Conservation (phyloP, 2,113 vertebrate genomes). For the Neolamprologus ventralis region DNA sequence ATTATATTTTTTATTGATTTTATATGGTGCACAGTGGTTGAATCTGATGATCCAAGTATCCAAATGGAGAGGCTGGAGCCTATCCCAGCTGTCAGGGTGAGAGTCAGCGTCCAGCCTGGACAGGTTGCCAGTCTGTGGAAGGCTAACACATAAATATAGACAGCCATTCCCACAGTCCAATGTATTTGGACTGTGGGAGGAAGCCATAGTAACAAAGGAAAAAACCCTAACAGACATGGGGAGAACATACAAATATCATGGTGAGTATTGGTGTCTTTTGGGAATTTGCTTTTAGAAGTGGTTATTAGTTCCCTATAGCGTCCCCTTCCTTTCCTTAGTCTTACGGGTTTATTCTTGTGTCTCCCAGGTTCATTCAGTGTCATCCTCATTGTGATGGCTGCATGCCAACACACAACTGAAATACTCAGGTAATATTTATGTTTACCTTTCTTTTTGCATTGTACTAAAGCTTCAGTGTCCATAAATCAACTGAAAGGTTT, state of each 20-base stretch:
- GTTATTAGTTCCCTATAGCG: rapidly evolving
- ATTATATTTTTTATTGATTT: background rate
- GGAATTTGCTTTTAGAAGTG: background rate
- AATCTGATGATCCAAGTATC: background rate
- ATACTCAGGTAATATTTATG: background rate
- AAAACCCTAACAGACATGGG: background rate
- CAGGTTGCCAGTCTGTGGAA: background rate
- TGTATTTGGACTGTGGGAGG: background rate
- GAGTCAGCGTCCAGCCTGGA: rapidly evolving
- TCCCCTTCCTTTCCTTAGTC: background rate
- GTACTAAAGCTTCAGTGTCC: background rate
- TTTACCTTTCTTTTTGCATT: background rate
- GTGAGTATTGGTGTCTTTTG: background rate
- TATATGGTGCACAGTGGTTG: background rate
- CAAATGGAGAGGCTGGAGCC: background rate
- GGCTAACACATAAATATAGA: background rate
- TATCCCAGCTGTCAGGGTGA: background rate
- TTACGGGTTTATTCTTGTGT: background rate
- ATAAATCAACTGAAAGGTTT: background rate
- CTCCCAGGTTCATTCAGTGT: background rate
- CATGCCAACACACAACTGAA: background rate
- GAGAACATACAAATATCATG: background rate
- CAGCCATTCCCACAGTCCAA: background rate
- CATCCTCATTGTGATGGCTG: background rate
- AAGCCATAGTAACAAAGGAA: background rate